These are phyloP conservation scores for Leuctra nigra DNA, from an alignment of 2,888 invertebrate species.

Conservation along the genomic window DNA sequence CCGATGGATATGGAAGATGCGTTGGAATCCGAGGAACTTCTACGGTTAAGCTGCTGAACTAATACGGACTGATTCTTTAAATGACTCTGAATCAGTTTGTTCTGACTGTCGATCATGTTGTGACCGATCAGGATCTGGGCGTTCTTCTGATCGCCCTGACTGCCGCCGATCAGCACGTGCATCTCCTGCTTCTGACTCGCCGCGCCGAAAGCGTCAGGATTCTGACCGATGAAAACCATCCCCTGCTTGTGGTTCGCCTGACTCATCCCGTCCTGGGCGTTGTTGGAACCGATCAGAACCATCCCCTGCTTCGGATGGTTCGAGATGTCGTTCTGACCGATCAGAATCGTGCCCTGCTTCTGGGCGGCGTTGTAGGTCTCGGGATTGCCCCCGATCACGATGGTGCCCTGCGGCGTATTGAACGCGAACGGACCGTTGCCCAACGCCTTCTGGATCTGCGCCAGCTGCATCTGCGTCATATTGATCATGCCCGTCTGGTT, in stretches of 20 bases:
- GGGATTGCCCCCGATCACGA: conserved; percentile 20
- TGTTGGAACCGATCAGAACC: conserved; percentile 5
- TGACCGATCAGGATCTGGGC: conserved; percentile 4
- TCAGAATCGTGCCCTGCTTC: conserved; percentile 6
- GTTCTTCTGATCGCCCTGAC: no score
- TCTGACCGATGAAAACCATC: conserved; percentile 8
- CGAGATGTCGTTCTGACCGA: neutral
- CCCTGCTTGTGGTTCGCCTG: conserved; percentile 1
- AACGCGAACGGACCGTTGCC: conserved; percentile 23
- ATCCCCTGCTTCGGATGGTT: neutral
- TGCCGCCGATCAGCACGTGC: conserved; percentile 13
- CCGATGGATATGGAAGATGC: conserved; percentile 22
- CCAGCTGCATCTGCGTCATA: conserved; percentile 25
- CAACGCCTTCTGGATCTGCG: conserved; percentile 22
- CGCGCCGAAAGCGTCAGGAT: neutral
- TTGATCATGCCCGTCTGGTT: conserved; percentile 25
- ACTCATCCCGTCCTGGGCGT: neutral
- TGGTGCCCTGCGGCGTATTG: conserved; percentile 25
- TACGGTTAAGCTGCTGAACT: conserved; percentile 26
- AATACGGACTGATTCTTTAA: conserved; percentile 21
- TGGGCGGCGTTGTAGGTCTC: neutral
- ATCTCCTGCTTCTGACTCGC: conserved; percentile 15
- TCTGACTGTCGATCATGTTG: neutral
- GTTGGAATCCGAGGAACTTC: conserved; percentile 27
- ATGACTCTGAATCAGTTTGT: neutral